Percentiles rank a stretch among this genome's conserved stretches.
These are phyloP conservation scores for Salvelinus fontinalis DNA, from an alignment of 2,113 vertebrate genomes.

Conservation along the genomic window DNA sequence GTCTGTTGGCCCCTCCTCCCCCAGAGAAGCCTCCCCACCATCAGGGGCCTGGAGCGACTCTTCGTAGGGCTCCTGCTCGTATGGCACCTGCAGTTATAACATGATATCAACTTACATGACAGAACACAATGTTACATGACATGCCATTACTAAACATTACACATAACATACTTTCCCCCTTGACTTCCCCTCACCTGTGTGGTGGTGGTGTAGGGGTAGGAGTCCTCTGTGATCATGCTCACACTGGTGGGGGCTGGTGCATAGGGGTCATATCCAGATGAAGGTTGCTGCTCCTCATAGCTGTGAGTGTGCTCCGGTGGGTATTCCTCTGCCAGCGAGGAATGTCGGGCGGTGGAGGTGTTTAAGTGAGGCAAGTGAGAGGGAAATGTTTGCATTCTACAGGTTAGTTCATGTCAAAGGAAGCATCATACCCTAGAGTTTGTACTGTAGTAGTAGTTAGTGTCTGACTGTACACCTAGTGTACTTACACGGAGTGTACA, in stretches of 20 bases:
- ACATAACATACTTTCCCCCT: not conserved
- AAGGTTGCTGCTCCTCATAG: conserved; percentile 58
- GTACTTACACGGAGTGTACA: too few relatives aligned
- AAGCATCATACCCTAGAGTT: too few relatives aligned
- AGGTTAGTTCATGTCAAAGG: too few relatives aligned
- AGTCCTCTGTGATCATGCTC: conserved; percentile 76
- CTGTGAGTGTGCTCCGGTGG: conserved; percentile 52
- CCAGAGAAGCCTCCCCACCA: conserved; percentile 37
- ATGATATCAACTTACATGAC: not conserved
- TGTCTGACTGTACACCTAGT: too few relatives aligned
- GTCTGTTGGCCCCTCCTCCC: conserved; percentile 49
- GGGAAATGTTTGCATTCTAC: too few relatives aligned
- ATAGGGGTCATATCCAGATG: conserved; percentile 61
- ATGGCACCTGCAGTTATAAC: conserved; percentile 53
- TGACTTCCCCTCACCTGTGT: conserved; percentile 47
- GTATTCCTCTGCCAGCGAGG: conserved; percentile 41
- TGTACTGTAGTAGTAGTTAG: too few relatives aligned
- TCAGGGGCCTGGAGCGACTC: conserved; percentile 37
- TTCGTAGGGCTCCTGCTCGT: conserved; percentile 50
- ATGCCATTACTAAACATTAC: not conserved
- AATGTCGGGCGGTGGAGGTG: not conserved
- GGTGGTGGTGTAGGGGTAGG: conserved; percentile 62
- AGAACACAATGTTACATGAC: not conserved
- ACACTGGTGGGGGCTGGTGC: conserved; percentile 55
- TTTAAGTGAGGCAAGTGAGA: not conserved